phyloP scores from a whole-genome alignment of 2,888 invertebrate genomes.

The Antheraea assamensis region DNA sequence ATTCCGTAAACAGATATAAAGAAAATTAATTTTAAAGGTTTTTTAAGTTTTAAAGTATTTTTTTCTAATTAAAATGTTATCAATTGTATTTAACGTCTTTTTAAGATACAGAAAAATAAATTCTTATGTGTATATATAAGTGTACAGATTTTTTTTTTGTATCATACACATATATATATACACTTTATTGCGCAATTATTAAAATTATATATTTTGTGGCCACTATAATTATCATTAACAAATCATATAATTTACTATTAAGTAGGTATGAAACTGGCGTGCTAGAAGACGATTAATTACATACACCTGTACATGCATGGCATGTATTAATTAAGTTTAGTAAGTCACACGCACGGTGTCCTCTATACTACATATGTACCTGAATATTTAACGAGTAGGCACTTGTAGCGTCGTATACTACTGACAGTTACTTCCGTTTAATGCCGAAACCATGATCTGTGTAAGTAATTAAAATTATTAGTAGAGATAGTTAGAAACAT shows the following conservation, averaged over 20 bases:
- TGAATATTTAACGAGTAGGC: conserved; percentile 9
- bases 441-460: conserved; percentile 14
- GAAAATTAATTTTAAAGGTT: too few relatives aligned
- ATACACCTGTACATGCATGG: conserved; percentile 39
- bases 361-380: conserved; percentile 1
- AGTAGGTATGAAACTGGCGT: conserved; percentile 31
- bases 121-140: too few relatives aligned
- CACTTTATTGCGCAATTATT: too few relatives aligned
- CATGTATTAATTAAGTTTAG: conserved; percentile 38
- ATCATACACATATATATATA: too few relatives aligned
- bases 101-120: too few relatives aligned
- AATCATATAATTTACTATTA: conserved; percentile 10
- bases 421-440: not conserved
- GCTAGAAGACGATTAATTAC: conserved; percentile 37
- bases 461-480: not conserved
- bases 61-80: too few relatives aligned
- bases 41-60: too few relatives aligned
- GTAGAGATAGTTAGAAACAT: not conserved
- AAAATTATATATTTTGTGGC: not conserved
- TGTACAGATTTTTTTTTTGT: too few relatives aligned
- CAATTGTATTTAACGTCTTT: too few relatives aligned
- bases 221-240: not conserved
- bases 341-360: conserved; percentile 12
- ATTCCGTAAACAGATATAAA: too few relatives aligned
- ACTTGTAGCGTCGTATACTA: not conserved